phyloP scores from a whole-genome alignment of 2,113 vertebrate species.

The Barbus barbus region DNA sequence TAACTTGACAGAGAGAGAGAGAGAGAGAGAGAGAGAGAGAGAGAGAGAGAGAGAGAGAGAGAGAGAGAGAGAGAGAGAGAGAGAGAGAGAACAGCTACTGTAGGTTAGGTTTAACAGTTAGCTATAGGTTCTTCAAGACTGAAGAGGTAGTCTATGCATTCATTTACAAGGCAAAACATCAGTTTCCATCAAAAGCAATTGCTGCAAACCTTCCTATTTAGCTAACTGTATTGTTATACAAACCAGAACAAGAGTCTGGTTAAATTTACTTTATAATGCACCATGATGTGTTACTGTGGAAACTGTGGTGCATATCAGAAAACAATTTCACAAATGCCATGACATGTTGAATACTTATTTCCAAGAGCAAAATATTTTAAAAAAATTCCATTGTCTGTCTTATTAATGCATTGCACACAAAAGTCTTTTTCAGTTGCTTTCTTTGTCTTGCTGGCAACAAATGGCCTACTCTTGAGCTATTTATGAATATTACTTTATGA shows the following conservation, averaged over 20 bases:
- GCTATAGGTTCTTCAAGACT: not conserved
- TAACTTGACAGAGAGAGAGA: too few relatives aligned
- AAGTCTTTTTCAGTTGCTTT: not conserved
- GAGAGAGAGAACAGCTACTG: too few relatives aligned
- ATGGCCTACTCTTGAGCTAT: not conserved
- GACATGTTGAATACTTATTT: not conserved
- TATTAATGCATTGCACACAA: not conserved
- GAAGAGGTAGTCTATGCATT: not conserved
- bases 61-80: too few relatives aligned
- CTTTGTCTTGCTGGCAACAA: not conserved
- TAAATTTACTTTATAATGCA: not conserved
- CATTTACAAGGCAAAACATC: not conserved
- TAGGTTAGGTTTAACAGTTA: not conserved
- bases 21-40: too few relatives aligned
- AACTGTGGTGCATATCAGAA: not conserved
- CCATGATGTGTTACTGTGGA: not conserved
- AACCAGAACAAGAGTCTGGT: not conserved
- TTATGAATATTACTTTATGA: not conserved
- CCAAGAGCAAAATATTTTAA: not conserved
- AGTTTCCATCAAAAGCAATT: not conserved
- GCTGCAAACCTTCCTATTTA: not conserved
- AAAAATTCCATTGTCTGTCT: not conserved
- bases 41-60: too few relatives aligned
- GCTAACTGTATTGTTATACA: not conserved
- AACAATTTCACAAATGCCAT: not conserved